Base-by-base conservation (phyloP, 1,140 invertebrate genomes). In the Bilobella aurantiaca region DNA sequence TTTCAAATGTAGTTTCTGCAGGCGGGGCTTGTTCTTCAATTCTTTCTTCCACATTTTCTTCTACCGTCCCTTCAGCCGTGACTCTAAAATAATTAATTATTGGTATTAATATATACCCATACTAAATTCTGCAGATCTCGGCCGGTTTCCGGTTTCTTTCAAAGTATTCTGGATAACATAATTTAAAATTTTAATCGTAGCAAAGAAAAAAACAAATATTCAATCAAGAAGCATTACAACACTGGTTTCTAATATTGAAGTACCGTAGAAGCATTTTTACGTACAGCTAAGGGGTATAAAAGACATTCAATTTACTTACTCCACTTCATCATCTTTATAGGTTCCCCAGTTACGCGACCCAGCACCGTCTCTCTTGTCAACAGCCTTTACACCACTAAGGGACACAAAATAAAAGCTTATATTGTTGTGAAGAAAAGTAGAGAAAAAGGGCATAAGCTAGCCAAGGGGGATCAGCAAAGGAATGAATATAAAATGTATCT, bases 301-400 rank as follows among this genome's bases (percentile, higher is more conserved):
- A 25, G 12, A 27, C 28, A 59, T 14, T 14, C 16, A 27, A 27
- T 31, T 12, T 29, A 81, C 81, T 84, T 80, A 85, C 79, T 90
- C 89, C 71, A 92, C 85, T 73, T 91, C 85, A 73, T 94, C 90
- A 79, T 95, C 91, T 77, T 90, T 91, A 72, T 92, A 84, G 58
- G 87, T 91, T 73, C 93, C 93, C 93, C 94, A 96, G 78, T 96
- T 97, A 78, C 93, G 90, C 73, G 91, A 86, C 63, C 93, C 94
- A 80, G 84, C 87, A 75, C 93, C 94, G 75, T 96, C 93, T 71
- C 89, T 86, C 79, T 97, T 96, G 75, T 96, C 93, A 71, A 93
- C 82, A 66, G 91, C 83, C 80, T 96, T 96, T 62, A 96, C 87
- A 75, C 93, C 91, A 78, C 87, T 89, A 80, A 79, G 81, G n/a